A percentile compares a stretch with the other conserved stretches of the same genome.
Conservation (phyloP, 2,113 vertebrate species). For the Mesocricetus auratus region DNA sequence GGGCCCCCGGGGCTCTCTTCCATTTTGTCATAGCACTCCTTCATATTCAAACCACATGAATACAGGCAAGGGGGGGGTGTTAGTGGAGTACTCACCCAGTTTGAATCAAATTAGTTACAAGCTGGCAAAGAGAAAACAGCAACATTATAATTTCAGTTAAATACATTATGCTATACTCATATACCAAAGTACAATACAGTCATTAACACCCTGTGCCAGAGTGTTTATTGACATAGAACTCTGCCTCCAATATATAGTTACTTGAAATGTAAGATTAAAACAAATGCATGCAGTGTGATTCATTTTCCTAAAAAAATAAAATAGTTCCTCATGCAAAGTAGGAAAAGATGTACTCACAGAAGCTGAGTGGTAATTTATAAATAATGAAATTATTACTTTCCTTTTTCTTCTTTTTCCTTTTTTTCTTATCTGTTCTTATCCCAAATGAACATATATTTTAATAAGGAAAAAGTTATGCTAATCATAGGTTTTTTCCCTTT, state of each 20-base stretch:
- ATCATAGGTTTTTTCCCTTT: background rate
- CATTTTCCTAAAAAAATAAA: slow-evolving; percentile 1
- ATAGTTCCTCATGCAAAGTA: slow-evolving; percentile 7
- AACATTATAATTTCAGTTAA: background rate
- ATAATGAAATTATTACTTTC: slow-evolving; percentile 14
- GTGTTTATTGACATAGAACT: slow-evolving; percentile 26
- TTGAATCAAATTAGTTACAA: slow-evolving; percentile 6
- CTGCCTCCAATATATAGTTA: background rate
- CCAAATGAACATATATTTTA: background rate
- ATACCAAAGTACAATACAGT: background rate
- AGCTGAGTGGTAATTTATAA: slow-evolving; percentile 5
- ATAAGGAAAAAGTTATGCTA: background rate
- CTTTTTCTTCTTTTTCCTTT: background rate
- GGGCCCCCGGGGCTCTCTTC: background rate
- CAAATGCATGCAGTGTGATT: background rate
- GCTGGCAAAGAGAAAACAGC: background rate
- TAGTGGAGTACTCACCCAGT: background rate
- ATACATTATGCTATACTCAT: background rate
- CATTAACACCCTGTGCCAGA: slow-evolving; percentile 19
- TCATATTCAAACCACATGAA: background rate
- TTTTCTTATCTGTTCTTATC: background rate
- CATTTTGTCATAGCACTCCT: background rate
- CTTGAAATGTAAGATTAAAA: slow-evolving; percentile 37
- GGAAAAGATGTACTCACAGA: slow-evolving; percentile 30
- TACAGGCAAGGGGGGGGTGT: background rate